Evolutionary conservation across 2,888 invertebrate genomes (phyloP), one percentile per base, ranked within the genome.

Genomic region (Kryphioiulus occultus): DNA sequence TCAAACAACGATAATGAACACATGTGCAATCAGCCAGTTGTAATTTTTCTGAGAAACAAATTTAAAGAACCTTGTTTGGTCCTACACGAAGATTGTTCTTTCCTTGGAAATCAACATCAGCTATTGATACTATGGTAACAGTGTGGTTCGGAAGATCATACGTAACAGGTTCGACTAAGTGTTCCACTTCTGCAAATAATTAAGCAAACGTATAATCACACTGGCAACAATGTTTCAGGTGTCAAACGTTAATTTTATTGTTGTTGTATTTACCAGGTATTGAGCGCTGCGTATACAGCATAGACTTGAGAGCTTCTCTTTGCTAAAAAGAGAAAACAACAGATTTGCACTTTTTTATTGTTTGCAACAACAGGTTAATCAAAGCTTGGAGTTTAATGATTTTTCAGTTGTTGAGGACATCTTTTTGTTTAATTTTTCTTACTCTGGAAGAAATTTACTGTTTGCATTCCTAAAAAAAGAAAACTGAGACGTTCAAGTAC

Each of bases 81-180:
- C 88, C 88, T 7, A 88, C 30, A 0, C 32, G 26, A n/a, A 85
- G n/a, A 78, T 87, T 78, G 42, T 53, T 78, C 26, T 53, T 47
- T 39, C 88, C 88, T 78, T 78, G 82, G 30, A 88, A 88, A 88
- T 88, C 88, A 5, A 88, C 84, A 19, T 88, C 88, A 0, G 35
- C 30, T n/a, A 86, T 82, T 12, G 88, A 59, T 44, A 83, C 44
- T 30, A 88, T 84, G 7, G 88, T 88, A 9, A 88, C 88, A 10
- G 88, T 88, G 78, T 88, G 88, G 32, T 87, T 84, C 5, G 83
- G 85, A 22, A 87, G 32, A 22, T 87, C 88, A 35, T 88, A 88
- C 7, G 87, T 86, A 7, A 88, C 88, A 30, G 88, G 85, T 42
- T 88, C 47, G 22, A 88, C 85, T 35, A 88, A 30, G 78, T 87